A percentile compares a stretch with the other conserved stretches of the same genome.
phyloP scores from a whole-genome alignment of 2,888 invertebrate species.

The Calameuta idolon region DNA sequence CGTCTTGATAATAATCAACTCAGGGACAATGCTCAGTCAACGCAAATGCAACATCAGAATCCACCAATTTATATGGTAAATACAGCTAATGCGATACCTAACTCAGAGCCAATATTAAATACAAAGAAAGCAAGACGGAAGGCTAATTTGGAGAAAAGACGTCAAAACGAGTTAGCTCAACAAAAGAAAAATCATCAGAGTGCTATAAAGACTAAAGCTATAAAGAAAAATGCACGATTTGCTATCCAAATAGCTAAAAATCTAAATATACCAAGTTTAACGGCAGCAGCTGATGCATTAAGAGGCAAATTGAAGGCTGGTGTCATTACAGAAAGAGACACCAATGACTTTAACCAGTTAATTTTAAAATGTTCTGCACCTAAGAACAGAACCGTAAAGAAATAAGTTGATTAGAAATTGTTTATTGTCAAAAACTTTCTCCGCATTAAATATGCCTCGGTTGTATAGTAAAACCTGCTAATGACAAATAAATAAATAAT shows the following conservation, averaged over 20 bases:
- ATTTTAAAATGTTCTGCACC: too few species aligned
- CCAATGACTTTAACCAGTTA: not conserved
- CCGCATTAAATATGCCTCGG: not conserved
- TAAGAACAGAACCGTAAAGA: not conserved
- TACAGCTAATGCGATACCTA: not conserved
- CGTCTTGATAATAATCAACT: not conserved
- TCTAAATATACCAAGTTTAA: not conserved
- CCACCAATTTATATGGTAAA: not conserved
- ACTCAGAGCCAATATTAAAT: not conserved
- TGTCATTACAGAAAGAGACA: not conserved
- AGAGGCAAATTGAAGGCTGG: not conserved
- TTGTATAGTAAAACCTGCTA: not conserved
- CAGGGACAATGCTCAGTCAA: not conserved
- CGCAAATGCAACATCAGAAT: not conserved
- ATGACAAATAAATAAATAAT: not conserved
- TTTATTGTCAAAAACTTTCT: not conserved
- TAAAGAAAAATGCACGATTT: not conserved
- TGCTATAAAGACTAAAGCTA: accelerated
- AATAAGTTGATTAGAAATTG: not conserved
- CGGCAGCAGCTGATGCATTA: not conserved
- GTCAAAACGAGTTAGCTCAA: not conserved
- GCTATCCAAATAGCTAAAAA: not conserved
- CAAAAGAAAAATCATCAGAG: not conserved
- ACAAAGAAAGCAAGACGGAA: not conserved
- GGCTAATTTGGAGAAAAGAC: not conserved